Conservation (phyloP, 2,113 vertebrate species). For the Nyctibius bracteatus region DNA sequence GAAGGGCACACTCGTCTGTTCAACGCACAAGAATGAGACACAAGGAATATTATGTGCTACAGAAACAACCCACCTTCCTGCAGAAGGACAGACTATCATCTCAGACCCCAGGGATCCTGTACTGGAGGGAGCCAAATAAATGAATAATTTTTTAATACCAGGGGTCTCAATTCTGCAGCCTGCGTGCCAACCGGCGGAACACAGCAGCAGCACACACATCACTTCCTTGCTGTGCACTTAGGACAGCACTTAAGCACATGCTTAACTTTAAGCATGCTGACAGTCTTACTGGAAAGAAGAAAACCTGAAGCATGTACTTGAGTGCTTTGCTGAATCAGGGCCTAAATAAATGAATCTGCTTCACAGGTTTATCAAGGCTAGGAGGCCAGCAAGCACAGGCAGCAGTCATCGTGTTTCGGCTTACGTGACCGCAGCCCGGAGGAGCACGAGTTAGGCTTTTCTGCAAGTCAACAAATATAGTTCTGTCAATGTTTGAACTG, state of each 20-base stretch:
- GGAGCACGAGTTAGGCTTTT: neutral
- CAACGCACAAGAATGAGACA: accelerated
- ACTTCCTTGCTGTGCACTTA: neutral
- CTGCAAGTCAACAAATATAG: constrained; percentile 13
- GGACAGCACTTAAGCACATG: neutral
- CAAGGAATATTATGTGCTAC: neutral
- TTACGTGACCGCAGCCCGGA: neutral
- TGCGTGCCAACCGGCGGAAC: accelerated
- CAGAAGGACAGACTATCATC: neutral
- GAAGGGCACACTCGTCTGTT: neutral
- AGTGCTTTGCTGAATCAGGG: constrained; percentile 24
- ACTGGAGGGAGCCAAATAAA: neutral
- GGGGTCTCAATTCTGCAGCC: neutral
- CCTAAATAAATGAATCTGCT: neutral
- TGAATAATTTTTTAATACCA: neutral
- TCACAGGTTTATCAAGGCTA: neutral
- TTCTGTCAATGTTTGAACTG: neutral
- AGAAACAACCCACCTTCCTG: neutral
- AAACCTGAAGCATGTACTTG: neutral
- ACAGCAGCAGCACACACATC: neutral
- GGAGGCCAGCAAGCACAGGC: neutral
- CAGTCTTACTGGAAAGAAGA: neutral
- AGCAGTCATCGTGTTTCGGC: neutral
- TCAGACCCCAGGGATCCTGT: neutral
- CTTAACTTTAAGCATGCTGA: neutral